These are phyloP conservation scores for Pyrochroa serraticornis DNA, from an alignment of 2,888 invertebrate genomes.

Conservation along the genomic window DNA sequence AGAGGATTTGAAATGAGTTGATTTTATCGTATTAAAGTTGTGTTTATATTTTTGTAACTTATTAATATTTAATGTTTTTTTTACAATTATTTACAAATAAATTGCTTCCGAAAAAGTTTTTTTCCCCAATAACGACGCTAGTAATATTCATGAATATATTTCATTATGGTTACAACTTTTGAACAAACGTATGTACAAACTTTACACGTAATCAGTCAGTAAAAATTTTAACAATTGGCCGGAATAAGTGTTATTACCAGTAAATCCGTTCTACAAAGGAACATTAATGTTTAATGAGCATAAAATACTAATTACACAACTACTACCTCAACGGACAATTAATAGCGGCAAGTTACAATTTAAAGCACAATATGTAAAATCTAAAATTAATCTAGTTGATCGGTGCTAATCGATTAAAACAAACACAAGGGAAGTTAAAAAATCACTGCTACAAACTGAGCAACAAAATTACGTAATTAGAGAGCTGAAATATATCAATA, in stretches of 20 bases:
- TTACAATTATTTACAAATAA: conserved; percentile 19
- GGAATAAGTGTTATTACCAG: conserved; percentile 28
- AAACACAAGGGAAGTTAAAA: too few relatives aligned
- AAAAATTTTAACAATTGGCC: conserved; percentile 37
- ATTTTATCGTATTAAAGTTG: conserved; percentile 21
- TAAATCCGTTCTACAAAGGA: conserved; percentile 9
- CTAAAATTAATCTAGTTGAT: too few relatives aligned
- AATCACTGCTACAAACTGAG: too few relatives aligned
- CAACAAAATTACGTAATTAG: too few relatives aligned
- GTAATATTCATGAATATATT: conserved; percentile 19
- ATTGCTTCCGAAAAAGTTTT: conserved; percentile 8
- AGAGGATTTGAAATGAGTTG: conserved; percentile 32
- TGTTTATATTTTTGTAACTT: conserved; percentile 25
- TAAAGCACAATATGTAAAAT: conserved; percentile 23
- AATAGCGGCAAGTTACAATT: conserved; percentile 18
- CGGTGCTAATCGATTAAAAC: too few relatives aligned
- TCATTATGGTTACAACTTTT: conserved; percentile 8
- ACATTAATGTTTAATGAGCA: conserved; percentile 6
- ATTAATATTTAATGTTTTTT: conserved; percentile 23
- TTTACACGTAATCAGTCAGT: conserved; percentile 40
- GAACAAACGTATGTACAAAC: conserved; percentile 32
- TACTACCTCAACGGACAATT: neutral
- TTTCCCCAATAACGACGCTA: too few relatives aligned
- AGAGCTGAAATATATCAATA: too few relatives aligned
- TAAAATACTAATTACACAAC: conserved; percentile 1